Percentiles rank a stretch among this genome's conserved stretches.
Conservation (phyloP, 2,113 vertebrate genomes). For the Oreochromis spilurus region DNA sequence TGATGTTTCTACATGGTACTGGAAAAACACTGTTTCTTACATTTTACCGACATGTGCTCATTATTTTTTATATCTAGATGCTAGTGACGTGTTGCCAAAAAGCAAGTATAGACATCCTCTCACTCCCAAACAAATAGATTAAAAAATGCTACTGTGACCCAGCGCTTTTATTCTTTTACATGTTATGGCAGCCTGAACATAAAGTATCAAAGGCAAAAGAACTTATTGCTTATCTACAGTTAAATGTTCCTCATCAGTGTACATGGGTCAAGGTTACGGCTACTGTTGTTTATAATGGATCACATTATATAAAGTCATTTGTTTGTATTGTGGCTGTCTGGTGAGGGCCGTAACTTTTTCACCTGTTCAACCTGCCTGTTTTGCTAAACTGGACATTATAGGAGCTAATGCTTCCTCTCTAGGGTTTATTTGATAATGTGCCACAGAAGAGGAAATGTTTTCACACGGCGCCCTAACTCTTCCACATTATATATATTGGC, state of each 20-base stretch:
- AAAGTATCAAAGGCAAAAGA: not conserved
- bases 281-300: not conserved
- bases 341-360: not conserved
- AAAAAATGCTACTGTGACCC: not conserved
- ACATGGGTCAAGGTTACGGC: not conserved
- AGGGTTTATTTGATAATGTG: not conserved
- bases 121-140: not conserved
- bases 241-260: not conserved
- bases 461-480: not conserved
- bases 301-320: not conserved
- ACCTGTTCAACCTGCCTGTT: not conserved
- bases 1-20: not conserved
- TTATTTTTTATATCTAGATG: not conserved
- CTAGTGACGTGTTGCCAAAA: not conserved
- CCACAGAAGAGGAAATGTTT: not conserved
- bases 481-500: not conserved
- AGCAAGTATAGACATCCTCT: not conserved
- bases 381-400: not conserved
- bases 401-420: not conserved
- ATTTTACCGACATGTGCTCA: not conserved
- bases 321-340: not conserved
- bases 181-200: not conserved
- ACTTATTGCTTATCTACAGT: not conserved
- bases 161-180: not conserved
- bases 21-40: not conserved